Percentiles rank a stretch among this genome's conserved stretches.
phyloP scores from a whole-genome alignment of 2,797 vertebrate genomes.

The Propithecus perrieri region DNA sequence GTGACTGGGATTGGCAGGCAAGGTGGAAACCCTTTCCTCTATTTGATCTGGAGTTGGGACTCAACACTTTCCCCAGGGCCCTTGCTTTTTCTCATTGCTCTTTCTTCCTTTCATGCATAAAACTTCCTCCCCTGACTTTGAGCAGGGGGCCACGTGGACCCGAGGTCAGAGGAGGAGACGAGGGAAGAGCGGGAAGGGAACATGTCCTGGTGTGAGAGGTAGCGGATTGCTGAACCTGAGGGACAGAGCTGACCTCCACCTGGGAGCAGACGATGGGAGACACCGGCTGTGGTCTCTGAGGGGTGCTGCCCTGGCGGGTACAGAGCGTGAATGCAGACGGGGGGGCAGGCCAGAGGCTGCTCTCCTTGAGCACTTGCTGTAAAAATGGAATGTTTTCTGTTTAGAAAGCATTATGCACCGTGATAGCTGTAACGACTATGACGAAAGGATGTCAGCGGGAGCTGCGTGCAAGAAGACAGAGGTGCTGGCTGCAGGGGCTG shows the following conservation, averaged over 20 bases:
- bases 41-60: no score
- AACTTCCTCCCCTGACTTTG: not conserved
- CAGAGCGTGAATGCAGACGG: not conserved
- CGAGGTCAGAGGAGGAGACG: not conserved
- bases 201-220: no score
- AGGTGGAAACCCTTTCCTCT: not conserved
- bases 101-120: not conserved
- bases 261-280: not conserved
- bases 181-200: not conserved
- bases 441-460: not conserved
- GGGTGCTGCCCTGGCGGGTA: rapidly evolving
- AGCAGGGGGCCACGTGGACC: not conserved
- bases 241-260: not conserved
- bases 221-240: not conserved
- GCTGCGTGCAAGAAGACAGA: not conserved
- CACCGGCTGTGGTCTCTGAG: no score
- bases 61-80: not conserved
- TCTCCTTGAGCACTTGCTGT: not conserved
- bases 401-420: not conserved
- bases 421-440: not conserved
- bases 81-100: not conserved
- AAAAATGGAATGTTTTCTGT: not conserved
- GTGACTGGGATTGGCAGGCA: no score
- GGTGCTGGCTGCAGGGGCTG: not conserved
- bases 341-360: not conserved